These are phyloP conservation scores for Rissa tridactyla DNA, from an alignment of 2,113 vertebrate species.

Conservation along the genomic window DNA sequence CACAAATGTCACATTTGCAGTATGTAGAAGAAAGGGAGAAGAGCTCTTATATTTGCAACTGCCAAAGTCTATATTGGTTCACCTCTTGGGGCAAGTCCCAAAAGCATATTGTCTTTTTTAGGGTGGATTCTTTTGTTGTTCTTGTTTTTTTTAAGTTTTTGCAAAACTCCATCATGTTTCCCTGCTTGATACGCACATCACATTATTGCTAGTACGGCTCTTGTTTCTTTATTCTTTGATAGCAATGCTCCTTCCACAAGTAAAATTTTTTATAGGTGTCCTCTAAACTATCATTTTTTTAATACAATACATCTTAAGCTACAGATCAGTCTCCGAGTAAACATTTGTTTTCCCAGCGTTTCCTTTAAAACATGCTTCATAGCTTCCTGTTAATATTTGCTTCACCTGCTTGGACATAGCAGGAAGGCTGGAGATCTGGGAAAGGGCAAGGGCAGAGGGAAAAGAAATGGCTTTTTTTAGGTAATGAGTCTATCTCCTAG, in stretches of 20 bases:
- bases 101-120: not conserved
- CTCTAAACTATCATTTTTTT: not conserved
- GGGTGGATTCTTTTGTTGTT: not conserved
- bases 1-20: rapidly evolving
- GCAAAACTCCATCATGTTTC: not conserved
- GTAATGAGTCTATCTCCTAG: not conserved
- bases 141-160: not conserved
- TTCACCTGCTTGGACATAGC: not conserved
- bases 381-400: not conserved
- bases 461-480: not conserved
- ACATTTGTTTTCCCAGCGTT: not conserved
- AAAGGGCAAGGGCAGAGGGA: not conserved
- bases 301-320: not conserved
- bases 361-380: not conserved
- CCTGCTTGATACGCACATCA: rapidly evolving
- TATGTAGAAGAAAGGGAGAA: not conserved
- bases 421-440: not conserved
- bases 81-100: not conserved
- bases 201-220: not conserved
- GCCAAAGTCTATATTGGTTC: not conserved
- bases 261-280: not conserved
- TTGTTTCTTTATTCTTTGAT: not conserved
- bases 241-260: not conserved
- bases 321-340: not conserved
- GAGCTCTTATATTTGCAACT: not conserved